These are phyloP conservation scores for Hypselothyrea guttata DNA, from an alignment of 2,888 invertebrate species.

Conservation along the genomic window DNA sequence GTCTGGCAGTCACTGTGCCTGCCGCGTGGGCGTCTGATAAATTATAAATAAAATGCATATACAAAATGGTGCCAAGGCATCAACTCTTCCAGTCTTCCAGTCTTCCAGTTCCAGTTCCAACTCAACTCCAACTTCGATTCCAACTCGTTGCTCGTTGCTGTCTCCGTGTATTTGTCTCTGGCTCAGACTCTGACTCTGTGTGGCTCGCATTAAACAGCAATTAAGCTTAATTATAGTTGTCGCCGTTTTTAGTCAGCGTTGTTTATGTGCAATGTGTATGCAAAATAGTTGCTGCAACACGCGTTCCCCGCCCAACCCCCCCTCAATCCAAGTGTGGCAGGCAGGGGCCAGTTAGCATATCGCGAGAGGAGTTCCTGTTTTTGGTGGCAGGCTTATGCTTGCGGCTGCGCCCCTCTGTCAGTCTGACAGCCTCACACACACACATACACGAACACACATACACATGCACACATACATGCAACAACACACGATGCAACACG, in stretches of 20 bases:
- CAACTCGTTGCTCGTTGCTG: background rate
- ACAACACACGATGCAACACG: constrained; percentile 51
- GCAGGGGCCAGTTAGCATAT: constrained; percentile 60
- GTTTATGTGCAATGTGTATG: constrained; percentile 69
- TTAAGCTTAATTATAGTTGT: constrained; percentile 78
- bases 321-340: constrained; percentile 17
- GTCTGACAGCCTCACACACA: constrained; percentile 48
- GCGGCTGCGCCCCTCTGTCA: constrained; percentile 46
- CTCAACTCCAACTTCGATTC: constrained; percentile 5
- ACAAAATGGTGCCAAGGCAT: too few relatives aligned
- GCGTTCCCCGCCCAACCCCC: constrained; percentile 21
- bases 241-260: constrained; percentile 73
- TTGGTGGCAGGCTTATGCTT: constrained; percentile 27
- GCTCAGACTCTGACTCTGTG: background rate
- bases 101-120: too few relatives aligned
- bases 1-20: constrained; percentile 31
- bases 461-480: constrained; percentile 10
- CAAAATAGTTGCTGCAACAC: constrained; percentile 63
- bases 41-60: constrained; percentile 29
- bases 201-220: constrained; percentile 73
- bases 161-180: constrained; percentile 8
- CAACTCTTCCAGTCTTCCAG: constrained; percentile 8
- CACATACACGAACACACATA: constrained; percentile 11
- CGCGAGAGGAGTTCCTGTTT: constrained; percentile 68
- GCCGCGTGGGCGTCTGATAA: constrained; percentile 48